Evolutionary conservation across 2,888 invertebrate genomes (phyloP).

Genomic region (Gonocerus acuteangulatus): DNA sequence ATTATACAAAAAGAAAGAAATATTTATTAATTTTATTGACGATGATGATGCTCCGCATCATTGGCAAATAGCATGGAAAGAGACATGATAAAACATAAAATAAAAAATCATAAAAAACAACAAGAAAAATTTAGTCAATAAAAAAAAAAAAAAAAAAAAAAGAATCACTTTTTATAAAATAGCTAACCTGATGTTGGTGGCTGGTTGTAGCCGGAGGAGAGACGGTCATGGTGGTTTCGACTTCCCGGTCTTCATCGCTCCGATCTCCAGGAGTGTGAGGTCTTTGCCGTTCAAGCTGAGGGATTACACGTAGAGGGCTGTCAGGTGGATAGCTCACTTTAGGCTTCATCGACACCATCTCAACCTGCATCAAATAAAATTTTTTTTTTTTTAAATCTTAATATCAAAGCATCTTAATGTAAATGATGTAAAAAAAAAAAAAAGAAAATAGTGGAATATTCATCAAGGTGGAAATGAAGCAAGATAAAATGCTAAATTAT

Average conservation of each 20-base stretch:
- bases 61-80: too few species aligned
- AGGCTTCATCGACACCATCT: neutral
- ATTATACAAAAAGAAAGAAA: too few species aligned
- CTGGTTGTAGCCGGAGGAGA: neutral
- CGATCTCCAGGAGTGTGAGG: slow-evolving; percentile 28
- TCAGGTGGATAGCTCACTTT: slow-evolving; percentile 30
- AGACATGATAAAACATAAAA: too few species aligned
- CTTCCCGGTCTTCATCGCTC: slow-evolving; percentile 37
- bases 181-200: neutral
- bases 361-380: slow-evolving; percentile 5
- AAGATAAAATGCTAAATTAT: too few species aligned
- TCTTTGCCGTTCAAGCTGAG: slow-evolving; percentile 16
- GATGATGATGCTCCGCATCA: too few species aligned
- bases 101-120: too few species aligned
- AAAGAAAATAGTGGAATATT: slow-evolving; percentile 1
- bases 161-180: too few species aligned
- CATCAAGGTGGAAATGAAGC: too few species aligned
- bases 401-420: neutral
- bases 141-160: too few species aligned
- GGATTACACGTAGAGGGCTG: slow-evolving; percentile 37
- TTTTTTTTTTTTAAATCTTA: neutral
- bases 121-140: too few species aligned
- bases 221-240: slow-evolving; percentile 32
- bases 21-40: too few species aligned
- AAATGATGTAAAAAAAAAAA: neutral